A percentile compares a stretch with the other conserved stretches of the same genome.
Conservation (phyloP, 2,797 vertebrate genomes). For the Smutsia temminckii region DNA sequence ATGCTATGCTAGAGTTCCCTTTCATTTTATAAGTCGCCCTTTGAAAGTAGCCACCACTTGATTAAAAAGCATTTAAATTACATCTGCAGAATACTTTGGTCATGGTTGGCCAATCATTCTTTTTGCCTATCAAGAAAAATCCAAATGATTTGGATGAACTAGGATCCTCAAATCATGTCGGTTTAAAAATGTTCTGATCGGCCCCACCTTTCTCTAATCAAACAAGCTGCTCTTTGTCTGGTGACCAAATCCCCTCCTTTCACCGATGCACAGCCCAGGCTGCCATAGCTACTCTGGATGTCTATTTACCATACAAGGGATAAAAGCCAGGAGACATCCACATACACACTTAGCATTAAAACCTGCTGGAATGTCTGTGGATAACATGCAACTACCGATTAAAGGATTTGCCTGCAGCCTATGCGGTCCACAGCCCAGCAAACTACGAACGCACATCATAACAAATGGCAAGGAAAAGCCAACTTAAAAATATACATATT, state of each 20-base stretch:
- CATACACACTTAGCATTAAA: conserved; percentile 77
- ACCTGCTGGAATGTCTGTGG: conserved; percentile 86
- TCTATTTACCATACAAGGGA: conserved; percentile 91
- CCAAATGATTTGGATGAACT: conserved; percentile 77
- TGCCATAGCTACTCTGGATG: conserved; percentile 89
- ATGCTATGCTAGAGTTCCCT: not conserved
- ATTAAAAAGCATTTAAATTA: conserved; percentile 22
- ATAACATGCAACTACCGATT: conserved; percentile 90
- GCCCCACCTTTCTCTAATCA: conserved; percentile 85
- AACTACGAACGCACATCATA: not conserved
- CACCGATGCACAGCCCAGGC: conserved; percentile 86
- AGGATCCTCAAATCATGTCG: conserved; percentile 75
- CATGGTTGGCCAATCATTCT: not conserved
- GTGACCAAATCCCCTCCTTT: conserved; percentile 77
- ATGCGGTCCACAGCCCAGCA: conserved; percentile 8
- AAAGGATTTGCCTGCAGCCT: conserved; percentile 85
- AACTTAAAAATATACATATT: conserved; percentile 5
- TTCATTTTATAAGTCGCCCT: conserved; percentile 41
- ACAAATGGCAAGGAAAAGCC: conserved; percentile 32
- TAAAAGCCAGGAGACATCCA: conserved; percentile 88
- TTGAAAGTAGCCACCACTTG: conserved; percentile 27
- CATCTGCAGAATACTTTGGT: not conserved
- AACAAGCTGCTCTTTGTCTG: conserved; percentile 89
- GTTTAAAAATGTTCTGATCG: conserved; percentile 78
- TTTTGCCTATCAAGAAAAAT: conserved; percentile 72